A percentile compares a stretch with the other conserved stretches of the same genome.
Conservation (phyloP, 2,113 vertebrate species). For the Phalacrocorax pelagicus region DNA sequence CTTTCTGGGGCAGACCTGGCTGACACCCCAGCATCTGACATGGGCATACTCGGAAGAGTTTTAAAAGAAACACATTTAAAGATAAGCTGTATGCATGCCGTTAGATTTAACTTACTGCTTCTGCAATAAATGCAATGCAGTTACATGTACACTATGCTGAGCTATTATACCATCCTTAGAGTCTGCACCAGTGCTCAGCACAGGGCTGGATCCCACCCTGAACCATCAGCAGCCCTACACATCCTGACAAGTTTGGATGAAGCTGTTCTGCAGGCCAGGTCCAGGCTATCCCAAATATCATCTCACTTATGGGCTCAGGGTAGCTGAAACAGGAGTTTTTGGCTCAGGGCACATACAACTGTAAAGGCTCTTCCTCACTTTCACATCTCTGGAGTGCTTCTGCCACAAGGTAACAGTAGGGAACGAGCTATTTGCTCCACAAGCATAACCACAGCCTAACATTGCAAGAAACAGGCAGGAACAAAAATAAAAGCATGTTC, state of each 20-base stretch:
- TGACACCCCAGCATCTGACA: background rate
- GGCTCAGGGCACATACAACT: background rate
- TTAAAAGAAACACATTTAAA: background rate
- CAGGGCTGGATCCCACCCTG: background rate
- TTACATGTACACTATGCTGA: background rate
- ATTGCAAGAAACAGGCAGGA: background rate
- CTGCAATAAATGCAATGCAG: background rate
- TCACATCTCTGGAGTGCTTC: background rate
- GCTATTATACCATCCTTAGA: background rate
- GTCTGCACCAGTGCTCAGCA: background rate
- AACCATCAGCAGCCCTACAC: background rate
- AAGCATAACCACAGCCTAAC: background rate
- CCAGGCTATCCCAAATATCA: background rate
- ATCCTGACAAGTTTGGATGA: background rate
- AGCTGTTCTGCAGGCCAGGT: background rate
- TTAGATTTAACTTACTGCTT: background rate
- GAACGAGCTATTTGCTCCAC: conserved; percentile 3
- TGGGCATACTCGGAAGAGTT: background rate
- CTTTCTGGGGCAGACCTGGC: background rate
- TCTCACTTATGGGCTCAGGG: background rate
- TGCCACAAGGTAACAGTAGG: conserved; percentile 16
- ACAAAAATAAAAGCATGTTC: conserved; percentile 16
- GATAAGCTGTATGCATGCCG: background rate
- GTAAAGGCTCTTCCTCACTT: background rate
- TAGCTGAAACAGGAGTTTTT: background rate